Conservation (phyloP, 2,113 vertebrate genomes). For the Amphiprion ocellaris region DNA sequence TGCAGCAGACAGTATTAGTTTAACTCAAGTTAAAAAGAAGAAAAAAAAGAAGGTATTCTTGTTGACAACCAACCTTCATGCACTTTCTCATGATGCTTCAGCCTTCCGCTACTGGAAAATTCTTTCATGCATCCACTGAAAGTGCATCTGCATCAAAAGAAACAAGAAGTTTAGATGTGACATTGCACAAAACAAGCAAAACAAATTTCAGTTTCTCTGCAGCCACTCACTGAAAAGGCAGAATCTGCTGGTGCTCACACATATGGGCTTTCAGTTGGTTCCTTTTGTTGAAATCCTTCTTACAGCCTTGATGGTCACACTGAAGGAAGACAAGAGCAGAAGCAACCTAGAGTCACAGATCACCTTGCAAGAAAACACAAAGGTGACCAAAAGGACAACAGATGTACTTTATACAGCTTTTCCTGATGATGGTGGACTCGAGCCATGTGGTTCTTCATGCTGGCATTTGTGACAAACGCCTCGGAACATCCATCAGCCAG, state of each 20-base stretch:
- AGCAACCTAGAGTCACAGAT: neutral
- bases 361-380: neutral
- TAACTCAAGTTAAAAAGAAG: neutral
- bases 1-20: conserved; percentile 49
- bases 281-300: conserved; percentile 89
- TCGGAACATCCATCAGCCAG: conserved; percentile 83
- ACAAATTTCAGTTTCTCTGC: neutral
- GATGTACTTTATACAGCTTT: conserved; percentile 85
- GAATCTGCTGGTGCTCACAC: conserved; percentile 85
- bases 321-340: conserved; percentile 54
- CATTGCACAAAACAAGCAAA: accelerated
- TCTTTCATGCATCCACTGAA: conserved; percentile 86
- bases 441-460: conserved; percentile 90
- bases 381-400: neutral
- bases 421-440: conserved; percentile 86
- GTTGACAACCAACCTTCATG: conserved; percentile 85
- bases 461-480: conserved; percentile 86
- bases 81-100: conserved; percentile 88
- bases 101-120: conserved; percentile 81
- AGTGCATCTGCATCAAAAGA: conserved; percentile 82
- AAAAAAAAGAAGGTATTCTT: neutral
- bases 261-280: conserved; percentile 90
- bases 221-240: conserved; percentile 88
- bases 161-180: accelerated
- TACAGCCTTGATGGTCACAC: conserved; percentile 89